These are phyloP conservation scores for Alauda arvensis DNA, from an alignment of 2,797 vertebrate species.

Conservation along the genomic window DNA sequence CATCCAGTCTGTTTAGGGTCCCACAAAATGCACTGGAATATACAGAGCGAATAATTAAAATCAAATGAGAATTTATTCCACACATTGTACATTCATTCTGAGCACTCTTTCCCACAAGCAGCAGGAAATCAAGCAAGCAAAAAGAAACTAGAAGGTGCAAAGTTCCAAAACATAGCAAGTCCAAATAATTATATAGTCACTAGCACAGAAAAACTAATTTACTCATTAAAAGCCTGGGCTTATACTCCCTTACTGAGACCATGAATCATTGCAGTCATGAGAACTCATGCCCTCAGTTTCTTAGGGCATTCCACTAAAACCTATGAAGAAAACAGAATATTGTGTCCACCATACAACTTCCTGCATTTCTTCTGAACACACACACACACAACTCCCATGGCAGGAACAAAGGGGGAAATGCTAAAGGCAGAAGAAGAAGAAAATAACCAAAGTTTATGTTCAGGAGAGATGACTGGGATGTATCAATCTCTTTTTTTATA, in stretches of 20 bases:
- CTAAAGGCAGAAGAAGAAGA: neutral
- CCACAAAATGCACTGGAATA: neutral
- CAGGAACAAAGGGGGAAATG: neutral
- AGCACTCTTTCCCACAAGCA: neutral
- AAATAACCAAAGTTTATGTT: neutral
- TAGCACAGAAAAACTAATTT: slow-evolving; percentile 2
- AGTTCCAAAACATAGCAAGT: neutral
- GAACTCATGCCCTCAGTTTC: neutral
- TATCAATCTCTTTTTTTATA: neutral
- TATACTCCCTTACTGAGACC: neutral
- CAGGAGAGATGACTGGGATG: neutral
- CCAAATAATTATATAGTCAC: slow-evolving; percentile 20
- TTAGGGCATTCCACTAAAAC: neutral
- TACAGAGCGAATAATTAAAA: neutral
- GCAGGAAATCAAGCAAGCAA: neutral
- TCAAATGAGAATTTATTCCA: neutral
- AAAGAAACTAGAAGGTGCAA: neutral
- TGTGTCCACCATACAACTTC: neutral
- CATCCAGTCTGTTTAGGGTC: neutral
- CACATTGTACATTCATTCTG: neutral
- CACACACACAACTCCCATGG: rapidly evolving
- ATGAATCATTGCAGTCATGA: neutral
- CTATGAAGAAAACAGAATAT: neutral
- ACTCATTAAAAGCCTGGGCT: neutral
- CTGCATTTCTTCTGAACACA: neutral